Base-by-base conservation (phyloP, 2,113 vertebrate genomes). In the Phalacrocorax carbo region DNA sequence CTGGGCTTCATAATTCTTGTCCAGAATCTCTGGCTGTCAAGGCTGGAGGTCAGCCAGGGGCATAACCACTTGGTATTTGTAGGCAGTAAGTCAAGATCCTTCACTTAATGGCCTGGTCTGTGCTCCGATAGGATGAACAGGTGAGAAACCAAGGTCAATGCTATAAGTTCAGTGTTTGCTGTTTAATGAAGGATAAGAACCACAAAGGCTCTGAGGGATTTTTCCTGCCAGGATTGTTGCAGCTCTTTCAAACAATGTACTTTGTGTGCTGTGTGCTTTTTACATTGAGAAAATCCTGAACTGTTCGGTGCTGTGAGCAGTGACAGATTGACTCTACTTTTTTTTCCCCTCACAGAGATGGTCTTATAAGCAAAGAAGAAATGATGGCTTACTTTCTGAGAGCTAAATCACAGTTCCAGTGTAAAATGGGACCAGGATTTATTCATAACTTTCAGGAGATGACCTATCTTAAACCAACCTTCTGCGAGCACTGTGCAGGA, bases 361-460 rank as follows among this genome's bases (percentile, higher is more conserved):
- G 99, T 19, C 97, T 99, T 70, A 99, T 99, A 96, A 99, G 99
- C 97, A 99, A 99, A 97, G 99, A 99, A 86, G 99, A 99, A 98
- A 99, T 99, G 99, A 99, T 99, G 96, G 99, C 99, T 18, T 99
- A 99, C 96, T 99, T 99, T 97, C 98, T 99, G 68, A 98, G 99
- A 88, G 99, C 99, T 25, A 99, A 99, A 98, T 99, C 99, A 9
- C 98, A 99, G 75, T 98, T 99, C 44, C 99, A 99, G 96, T 99
- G 98, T 96, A 99, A 99, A 98, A 99, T 99, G 99, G 99, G 99
- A 62, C 99, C 99, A 8, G 99, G 99, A n/a, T 99, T 99, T 96
- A 97, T 99, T 90, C 99, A 99, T 82, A 99, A 98, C 93, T 99
- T 99, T 94, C 99, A 99, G 94, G 99, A 99, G 98, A 99, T 99